Base-by-base conservation (phyloP, 2,797 vertebrate species). In the Rhynchotus rufescens region DNA sequence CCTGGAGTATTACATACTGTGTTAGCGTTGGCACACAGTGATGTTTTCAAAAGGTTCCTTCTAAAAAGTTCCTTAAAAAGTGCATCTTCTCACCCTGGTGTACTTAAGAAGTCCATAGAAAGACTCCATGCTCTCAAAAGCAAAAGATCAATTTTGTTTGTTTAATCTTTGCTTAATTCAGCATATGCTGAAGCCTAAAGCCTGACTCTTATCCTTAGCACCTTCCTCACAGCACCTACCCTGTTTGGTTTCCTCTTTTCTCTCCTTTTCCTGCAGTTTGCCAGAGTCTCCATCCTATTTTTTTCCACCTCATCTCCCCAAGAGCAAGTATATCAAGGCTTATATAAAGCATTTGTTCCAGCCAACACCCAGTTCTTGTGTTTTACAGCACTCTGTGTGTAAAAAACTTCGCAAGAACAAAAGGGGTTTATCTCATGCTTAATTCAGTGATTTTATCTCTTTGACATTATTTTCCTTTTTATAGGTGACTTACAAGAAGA, bases 231-330 rank as follows among this genome's bases (percentile, higher is more conserved):
- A 64, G 5, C 66, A 81, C 56, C 38, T 76, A 54, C 5, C 44
- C 80, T 51, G 25, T 16, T 57, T 32, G 52, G n/a, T n/a, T 17
- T 10, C 32, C 20, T 19, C 5, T 47, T 71, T 54, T 12, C 67
- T 47, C 16, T 13, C 2, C 10, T n/a, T 82, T 89, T 65, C 25
- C 38, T 4, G 0, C 3, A 6, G 2, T 20, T 38, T 10, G 30
- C 47, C 14, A 57, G 16, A 57, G 13, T 15, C 34, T 85, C 61
- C 30, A 61, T 61, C 40, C 0, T 15, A 54, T 23, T 73, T 77
- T 67, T 23, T 15, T 9, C 40, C 45, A 10, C 6, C 5, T n/a
- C 32, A 42, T 19, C 49, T 11, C 57, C 49, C 61, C 0, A 0
- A 65, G 9, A 67, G 17, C 22, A 51, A 86, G 9, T 42, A 26